Percentiles rank a stretch among this genome's conserved stretches.
Evolutionary conservation across 2,113 vertebrate species (phyloP).

Genomic region (Onychorhynchus coronatus): DNA sequence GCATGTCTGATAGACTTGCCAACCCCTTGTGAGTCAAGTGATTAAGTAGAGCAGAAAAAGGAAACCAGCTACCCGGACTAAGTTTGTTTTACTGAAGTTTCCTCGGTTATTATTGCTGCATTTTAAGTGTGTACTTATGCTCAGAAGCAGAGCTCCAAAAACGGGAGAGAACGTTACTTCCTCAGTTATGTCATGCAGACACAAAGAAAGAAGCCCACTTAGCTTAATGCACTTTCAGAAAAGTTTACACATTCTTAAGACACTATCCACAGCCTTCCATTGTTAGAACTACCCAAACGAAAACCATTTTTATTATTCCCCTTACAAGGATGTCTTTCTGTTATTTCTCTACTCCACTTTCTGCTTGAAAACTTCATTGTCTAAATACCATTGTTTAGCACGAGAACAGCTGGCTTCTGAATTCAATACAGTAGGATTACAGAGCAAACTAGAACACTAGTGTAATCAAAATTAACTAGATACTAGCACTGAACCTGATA

Average conservation of each 20-base stretch:
- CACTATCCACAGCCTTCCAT: neutral
- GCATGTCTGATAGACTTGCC: neutral
- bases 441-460: neutral
- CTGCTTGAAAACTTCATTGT: neutral
- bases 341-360: neutral
- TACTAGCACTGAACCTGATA: no score
- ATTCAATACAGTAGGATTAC: neutral
- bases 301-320: neutral
- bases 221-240: neutral
- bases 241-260: neutral
- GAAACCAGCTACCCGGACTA: neutral
- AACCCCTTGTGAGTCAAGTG: neutral
- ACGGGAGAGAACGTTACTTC: neutral
- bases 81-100: neutral
- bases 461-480: neutral
- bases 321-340: neutral
- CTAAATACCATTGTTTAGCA: neutral
- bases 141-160: neutral
- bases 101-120: neutral
- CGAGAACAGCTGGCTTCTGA: neutral
- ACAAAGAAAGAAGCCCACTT: neutral
- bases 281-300: neutral
- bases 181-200: neutral
- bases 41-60: neutral
- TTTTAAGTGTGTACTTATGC: neutral